Evolutionary conservation across 2,888 invertebrate genomes (phyloP), one percentile per base, ranked within the genome.

Genomic region (Pachymerium ferrugineum): DNA sequence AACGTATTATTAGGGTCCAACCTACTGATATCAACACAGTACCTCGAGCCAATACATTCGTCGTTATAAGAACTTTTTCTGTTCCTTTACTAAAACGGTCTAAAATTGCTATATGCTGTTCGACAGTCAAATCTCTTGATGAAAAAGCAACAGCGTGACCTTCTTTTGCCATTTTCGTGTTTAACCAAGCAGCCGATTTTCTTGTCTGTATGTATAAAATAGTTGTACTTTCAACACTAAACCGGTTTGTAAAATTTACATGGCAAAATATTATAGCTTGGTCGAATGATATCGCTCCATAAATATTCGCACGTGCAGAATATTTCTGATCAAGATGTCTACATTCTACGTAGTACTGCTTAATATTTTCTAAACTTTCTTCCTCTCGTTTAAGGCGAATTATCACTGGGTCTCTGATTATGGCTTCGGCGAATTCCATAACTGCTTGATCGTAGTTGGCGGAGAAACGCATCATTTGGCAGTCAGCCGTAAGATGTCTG

Each of bases 241-340:
- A n/a, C n/a, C n/a, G n/a, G n/a, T n/a, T n/a, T n/a, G n/a, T n/a
- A 69, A 6, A 3, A 67, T 67, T 69, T 69, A 89, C 89, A 81
- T 93, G 93, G 84, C 98, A 98, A 84, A 99, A 99, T 81, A 99
- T 97, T 80, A 99, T 98, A 3, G 96, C 94, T 85, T 99, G 97
- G 8, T 98, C 98, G 80, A 99, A 92, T 35, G 96, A 93, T 74
- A 98, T 91, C 19, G 92, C 91, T 68, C 95, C 94, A 85, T 98
- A 99, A 80, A 99, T 95, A 82, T 97, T 97, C 76, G 92, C 90
- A 78, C 99, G 91, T 1, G 97, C 96, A 79, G 87, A 87, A 82
- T 95, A 97, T 83, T 99, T 99, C 75, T 92, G 92, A 73, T 96
- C 91, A 78, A 89, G 85, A 81, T 86, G 89, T 76, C 87, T 86